Percentiles rank a stretch among this genome's conserved stretches.
Conservation (phyloP, 2,888 invertebrate species). For the Andrena hattorfiana region DNA sequence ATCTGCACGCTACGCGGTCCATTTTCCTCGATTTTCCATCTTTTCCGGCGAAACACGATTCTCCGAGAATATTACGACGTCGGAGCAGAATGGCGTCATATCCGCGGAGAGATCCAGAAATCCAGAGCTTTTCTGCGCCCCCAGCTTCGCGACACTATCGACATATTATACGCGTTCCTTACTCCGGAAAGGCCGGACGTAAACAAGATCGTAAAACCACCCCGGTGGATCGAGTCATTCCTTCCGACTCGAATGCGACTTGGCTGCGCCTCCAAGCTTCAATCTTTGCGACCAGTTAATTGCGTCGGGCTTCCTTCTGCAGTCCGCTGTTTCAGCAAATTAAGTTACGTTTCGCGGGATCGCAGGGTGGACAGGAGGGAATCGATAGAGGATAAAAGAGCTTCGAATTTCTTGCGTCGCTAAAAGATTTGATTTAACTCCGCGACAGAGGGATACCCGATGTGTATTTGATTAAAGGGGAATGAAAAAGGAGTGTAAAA, state of each 20-base stretch:
- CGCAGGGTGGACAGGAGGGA: not conserved
- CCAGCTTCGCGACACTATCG: constrained; percentile 13
- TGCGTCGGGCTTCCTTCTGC: not conserved
- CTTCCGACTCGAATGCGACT: constrained; percentile 35
- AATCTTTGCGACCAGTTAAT: constrained; percentile 22
- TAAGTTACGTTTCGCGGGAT: constrained; percentile 7
- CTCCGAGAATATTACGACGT: constrained; percentile 10
- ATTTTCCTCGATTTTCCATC: constrained; percentile 15
- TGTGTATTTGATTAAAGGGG: no score
- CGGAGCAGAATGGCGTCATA: constrained; percentile 12
- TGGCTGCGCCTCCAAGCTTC: constrained; percentile 13
- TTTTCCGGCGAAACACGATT: constrained; percentile 13
- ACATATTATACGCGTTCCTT: constrained; percentile 51
- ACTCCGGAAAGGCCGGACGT: constrained; percentile 55
- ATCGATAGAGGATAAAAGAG: not conserved
- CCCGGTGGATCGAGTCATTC: constrained; percentile 60
- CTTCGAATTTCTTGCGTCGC: not conserved
- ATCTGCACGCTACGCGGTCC: not conserved
- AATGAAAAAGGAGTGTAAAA: not conserved
- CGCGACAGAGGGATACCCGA: no score
- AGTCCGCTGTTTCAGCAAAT: constrained; percentile 7
- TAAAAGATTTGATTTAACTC: no score
- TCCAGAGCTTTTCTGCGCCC: constrained; percentile 7
- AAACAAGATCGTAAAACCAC: constrained; percentile 75
- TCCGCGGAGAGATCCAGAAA: constrained; percentile 31